Evolutionary conservation across 30 jellyfish, hydroid and myxozoan species (phyloP), one percentile per base, ranked within the genome.

Genomic region (Haliclystus octoradiatus): DNA sequence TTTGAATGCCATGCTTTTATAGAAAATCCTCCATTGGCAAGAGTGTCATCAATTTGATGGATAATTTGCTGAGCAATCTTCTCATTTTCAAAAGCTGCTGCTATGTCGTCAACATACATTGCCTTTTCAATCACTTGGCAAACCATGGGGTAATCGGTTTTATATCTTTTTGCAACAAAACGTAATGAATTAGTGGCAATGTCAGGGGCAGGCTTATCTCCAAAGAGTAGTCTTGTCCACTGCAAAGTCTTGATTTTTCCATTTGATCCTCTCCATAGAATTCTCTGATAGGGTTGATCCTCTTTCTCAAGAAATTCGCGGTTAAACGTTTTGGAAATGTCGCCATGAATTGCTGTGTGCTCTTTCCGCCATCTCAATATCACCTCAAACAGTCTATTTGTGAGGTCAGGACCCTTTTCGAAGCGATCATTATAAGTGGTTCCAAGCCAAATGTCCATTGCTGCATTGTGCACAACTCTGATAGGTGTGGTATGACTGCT

Each of bases 161-260:
- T 62, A 62, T 60, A 2, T 35, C 31, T 69, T 31, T 81, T 34
- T 49, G 81, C 89, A 13, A 68, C 71, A 31, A 50, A 34, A 29
- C 65, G 82, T 40, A 66, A 33, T 3, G 94, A 84, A 5, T 35
- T 33, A 22, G 30, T 75, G 1, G 93, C 93, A 52, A 79, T 79
- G 40, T 66, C 75, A 3, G 80, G 75, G 7, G 86, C 93, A 7
- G 85, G 93, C 49, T 65, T 71, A 33, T 79, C 86, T 14, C 86
- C 87, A 52, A 79, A 79, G 27, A 82, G 35, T 1, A 79, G 57
- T 26, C 49, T 69, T 29, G 93, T 79, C 67, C 46, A 57, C 23
- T 66, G 78, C 34, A 35, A 71, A 2, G 74, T 69, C 31, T 28
- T 76, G 9, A 76, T 34, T 31, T 64, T 50, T 64, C 63, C 28